Conservation (phyloP, 2,113 vertebrate species). For the Gnathonemus longibarbis region DNA sequence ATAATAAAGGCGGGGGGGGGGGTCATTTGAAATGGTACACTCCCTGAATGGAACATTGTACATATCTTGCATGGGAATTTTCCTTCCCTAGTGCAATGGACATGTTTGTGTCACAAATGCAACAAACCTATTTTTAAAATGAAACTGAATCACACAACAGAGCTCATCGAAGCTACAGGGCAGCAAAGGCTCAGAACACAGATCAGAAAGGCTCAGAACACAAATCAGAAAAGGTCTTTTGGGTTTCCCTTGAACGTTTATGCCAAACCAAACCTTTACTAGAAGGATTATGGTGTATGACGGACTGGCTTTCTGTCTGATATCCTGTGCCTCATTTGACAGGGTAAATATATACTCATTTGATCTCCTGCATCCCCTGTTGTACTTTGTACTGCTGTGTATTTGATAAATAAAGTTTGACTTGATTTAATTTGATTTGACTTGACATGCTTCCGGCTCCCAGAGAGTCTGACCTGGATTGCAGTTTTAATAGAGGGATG, state of each 20-base stretch:
- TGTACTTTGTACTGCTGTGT: background rate
- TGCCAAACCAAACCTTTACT: background rate
- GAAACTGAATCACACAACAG: background rate
- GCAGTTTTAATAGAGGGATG: background rate
- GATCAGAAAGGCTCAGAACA: background rate
- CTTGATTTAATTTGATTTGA: background rate
- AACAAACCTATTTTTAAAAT: background rate
- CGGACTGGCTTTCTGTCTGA: background rate
- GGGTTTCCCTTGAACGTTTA: background rate
- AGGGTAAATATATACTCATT: background rate
- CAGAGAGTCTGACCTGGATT: background rate
- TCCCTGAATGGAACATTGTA: constrained; percentile 44
- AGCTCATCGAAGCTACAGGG: background rate
- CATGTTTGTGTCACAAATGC: background rate
- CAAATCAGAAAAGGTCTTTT: background rate
- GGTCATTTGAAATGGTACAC: constrained; percentile 35
- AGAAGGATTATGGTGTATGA: background rate
- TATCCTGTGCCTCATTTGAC: background rate
- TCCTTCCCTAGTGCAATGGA: background rate
- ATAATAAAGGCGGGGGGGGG: no score
- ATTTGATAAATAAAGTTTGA: background rate
- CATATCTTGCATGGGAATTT: background rate
- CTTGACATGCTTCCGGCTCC: background rate
- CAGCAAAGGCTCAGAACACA: background rate
- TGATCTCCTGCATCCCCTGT: background rate